A percentile compares a stretch with the other conserved stretches of the same genome.
phyloP scores from a whole-genome alignment of 2,797 vertebrate genomes.

The Glyptemys insculpta region DNA sequence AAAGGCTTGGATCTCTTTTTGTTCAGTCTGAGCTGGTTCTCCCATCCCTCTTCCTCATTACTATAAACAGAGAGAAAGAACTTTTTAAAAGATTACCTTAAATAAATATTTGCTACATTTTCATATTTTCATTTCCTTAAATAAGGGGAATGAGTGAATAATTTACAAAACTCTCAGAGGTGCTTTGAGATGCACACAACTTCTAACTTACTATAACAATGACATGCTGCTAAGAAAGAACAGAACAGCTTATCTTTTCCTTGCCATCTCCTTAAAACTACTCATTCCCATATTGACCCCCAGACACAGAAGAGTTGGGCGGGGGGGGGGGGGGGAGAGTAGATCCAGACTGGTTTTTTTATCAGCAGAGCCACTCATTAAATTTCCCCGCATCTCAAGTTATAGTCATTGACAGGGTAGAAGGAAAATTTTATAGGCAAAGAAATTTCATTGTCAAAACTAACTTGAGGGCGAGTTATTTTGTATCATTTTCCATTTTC shows the following conservation, averaged over 20 bases:
- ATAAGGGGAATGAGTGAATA: neutral
- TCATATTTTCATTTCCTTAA: neutral
- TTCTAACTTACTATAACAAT: neutral
- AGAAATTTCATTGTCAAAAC: neutral
- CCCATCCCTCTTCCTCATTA: accelerated
- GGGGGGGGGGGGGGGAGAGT: too few relatives aligned
- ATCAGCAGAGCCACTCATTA: neutral
- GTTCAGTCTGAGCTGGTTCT: neutral
- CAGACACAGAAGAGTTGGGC: neutral
- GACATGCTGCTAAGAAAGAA: neutral
- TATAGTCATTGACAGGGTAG: neutral
- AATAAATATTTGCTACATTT: neutral
- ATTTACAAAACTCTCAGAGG: neutral
- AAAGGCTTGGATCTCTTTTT: neutral
- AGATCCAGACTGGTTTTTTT: neutral
- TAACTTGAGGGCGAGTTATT: neutral
- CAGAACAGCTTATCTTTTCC: neutral
- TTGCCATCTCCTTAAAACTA: neutral
- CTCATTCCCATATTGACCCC: accelerated
- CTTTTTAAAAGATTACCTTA: neutral
- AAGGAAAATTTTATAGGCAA: neutral
- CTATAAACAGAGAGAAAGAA: accelerated
- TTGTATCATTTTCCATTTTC: neutral
- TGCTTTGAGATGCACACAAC: neutral
- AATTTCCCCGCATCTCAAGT: neutral